phyloP scores from a whole-genome alignment of 1,140 invertebrate genomes.

The Neodiprion fabricii region DNA sequence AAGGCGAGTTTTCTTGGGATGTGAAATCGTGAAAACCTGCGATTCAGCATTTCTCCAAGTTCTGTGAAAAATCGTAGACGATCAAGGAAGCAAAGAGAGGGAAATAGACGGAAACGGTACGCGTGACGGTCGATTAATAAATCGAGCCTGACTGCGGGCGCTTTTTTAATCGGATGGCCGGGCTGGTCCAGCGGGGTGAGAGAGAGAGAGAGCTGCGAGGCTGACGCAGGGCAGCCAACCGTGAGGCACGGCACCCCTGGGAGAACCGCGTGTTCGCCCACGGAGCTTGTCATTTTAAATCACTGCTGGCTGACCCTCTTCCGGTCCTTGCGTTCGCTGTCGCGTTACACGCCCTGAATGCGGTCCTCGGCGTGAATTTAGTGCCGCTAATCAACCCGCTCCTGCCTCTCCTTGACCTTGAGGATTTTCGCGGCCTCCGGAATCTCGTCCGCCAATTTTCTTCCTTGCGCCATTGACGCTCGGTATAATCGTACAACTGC shows the following conservation, averaged over 20 bases:
- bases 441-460: slow-evolving; percentile 1
- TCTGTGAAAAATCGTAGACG: neutral
- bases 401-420: slow-evolving; percentile 10
- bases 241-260: slow-evolving; percentile 54
- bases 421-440: neutral
- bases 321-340: slow-evolving; percentile 6
- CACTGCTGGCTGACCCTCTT: slow-evolving; percentile 37
- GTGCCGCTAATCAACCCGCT: slow-evolving; percentile 13
- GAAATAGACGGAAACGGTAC: slow-evolving; percentile 11
- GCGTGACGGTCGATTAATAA: neutral
- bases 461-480: slow-evolving; percentile 1
- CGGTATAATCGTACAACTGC: neutral
- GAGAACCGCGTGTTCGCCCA: slow-evolving; percentile 30
- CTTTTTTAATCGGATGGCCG: slow-evolving; percentile 50
- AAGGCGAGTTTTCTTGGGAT: too few relatives aligned
- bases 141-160: neutral
- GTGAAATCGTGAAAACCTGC: too few relatives aligned
- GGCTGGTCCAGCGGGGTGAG: slow-evolving; percentile 34
- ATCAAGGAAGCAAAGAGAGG: neutral
- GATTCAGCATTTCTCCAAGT: too few relatives aligned
- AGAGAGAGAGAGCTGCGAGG: slow-evolving; percentile 14
- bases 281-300: slow-evolving; percentile 55
- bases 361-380: slow-evolving; percentile 22
- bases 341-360: slow-evolving; percentile 14
- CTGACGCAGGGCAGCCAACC: slow-evolving; percentile 31